Base-by-base conservation (phyloP, 2,113 vertebrate genomes). In the Syrrhaptes paradoxus region DNA sequence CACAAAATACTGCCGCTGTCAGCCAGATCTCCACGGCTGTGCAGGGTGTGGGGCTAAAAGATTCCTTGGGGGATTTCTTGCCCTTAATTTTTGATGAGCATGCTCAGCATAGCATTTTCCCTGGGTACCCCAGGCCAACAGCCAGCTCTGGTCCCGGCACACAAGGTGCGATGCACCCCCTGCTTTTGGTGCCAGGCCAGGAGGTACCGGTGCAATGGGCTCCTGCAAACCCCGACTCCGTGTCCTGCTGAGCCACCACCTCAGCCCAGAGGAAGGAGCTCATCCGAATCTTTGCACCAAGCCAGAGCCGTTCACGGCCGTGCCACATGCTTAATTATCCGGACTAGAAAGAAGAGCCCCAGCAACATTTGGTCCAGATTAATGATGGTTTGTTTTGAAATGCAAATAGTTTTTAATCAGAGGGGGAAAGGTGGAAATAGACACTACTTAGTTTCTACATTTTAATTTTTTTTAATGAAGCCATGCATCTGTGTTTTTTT, bases 341-440 rank as follows among this genome's bases (percentile, higher is more conserved):
- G 2, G 19, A 41, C 77, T 71, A 57, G 58, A 79, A 78, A 87
- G 71, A 91, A 52, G 57, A 85, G 54, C 77, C 80, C 54, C 10
- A 4, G 65, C 34, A 95, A 82, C 92, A 96, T 97, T 96, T 97
- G 93, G 96, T 97, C 89, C 68, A 55, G 90, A 97, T 97, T 97
- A 97, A 85, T 43, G 46, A 65, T 59, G 31, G 77, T 96, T 97
- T 97, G 91, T 97, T 97, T 97, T 96, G 95, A 97, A 96, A 97
- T 76, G 84, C 90, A 97, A 96, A 96, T 93, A 67, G 21, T 84
- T 97, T 92, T 82, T 96, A 97, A 97, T 97, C 96, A 97, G 95
- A 95, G 36, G 80, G 88, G 84, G 67, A 94, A 96, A 96, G 96
- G 96, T 98, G 95, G 94, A 97, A 97, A 90, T 81, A 93, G 73